phyloP scores from a whole-genome alignment of 2,797 vertebrate genomes.

The Buceros bicornis region DNA sequence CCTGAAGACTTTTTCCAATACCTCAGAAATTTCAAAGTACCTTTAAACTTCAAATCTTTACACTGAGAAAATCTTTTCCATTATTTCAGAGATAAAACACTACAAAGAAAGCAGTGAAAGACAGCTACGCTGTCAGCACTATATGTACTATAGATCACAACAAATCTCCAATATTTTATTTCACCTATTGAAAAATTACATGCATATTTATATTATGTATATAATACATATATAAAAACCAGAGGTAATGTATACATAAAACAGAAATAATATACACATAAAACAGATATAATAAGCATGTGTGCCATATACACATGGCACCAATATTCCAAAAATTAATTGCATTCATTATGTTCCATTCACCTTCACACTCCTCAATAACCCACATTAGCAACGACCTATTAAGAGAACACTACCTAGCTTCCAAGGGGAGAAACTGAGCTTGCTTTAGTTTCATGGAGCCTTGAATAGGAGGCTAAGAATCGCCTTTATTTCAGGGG shows the following conservation, averaged over 20 bases:
- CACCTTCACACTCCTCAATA: neutral
- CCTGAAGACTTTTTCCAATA: neutral
- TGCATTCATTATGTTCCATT: neutral
- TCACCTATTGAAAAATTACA: neutral
- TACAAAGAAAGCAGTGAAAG: neutral
- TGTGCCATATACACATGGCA: neutral
- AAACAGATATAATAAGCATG: neutral
- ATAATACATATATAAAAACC: too few species aligned
- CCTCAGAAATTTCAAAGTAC: neutral
- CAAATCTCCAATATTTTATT: neutral
- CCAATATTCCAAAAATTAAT: neutral
- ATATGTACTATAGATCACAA: fast-evolving
- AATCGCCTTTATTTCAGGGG: neutral
- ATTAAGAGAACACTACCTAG: neutral
- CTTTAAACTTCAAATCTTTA: neutral
- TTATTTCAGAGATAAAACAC: neutral
- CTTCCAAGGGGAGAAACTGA: neutral
- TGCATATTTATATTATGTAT: too few species aligned
- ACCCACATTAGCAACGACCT: too few species aligned
- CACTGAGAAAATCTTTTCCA: neutral
- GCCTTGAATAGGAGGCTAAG: neutral
- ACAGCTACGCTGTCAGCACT: fast-evolving
- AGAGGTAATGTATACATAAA: neutral
- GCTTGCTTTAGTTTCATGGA: neutral
- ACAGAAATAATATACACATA: neutral